Conservation (phyloP, 2,113 vertebrate species). For the Crocuta crocuta region DNA sequence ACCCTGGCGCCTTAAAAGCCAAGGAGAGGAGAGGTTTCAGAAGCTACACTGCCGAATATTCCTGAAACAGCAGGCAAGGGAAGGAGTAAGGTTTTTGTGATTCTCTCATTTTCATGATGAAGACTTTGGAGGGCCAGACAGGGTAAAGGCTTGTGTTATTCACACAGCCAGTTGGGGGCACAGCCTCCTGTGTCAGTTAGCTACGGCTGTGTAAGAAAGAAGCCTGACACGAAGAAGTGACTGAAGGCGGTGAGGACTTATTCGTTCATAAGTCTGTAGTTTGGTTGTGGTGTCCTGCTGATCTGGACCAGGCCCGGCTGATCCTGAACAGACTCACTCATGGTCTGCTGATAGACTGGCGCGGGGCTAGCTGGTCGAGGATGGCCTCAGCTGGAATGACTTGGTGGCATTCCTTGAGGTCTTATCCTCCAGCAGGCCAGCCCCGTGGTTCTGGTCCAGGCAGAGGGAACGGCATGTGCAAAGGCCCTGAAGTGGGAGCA, state of each 20-base stretch:
- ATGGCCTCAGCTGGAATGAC: background rate
- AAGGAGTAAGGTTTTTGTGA: background rate
- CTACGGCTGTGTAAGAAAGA: background rate
- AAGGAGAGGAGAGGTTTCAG: background rate
- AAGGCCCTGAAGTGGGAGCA: background rate
- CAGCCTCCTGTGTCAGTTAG: background rate
- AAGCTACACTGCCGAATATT: background rate
- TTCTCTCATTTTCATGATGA: background rate
- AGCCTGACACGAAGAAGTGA: background rate
- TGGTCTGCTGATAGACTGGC: background rate
- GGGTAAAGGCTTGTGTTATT: background rate
- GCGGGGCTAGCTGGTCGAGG: background rate
- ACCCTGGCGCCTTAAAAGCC: background rate
- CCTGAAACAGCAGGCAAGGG: background rate
- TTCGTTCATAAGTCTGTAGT: background rate
- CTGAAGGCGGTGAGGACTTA: background rate
- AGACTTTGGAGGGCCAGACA: background rate
- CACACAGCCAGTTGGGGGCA: background rate
- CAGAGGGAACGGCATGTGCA: background rate
- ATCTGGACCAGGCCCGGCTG: background rate
- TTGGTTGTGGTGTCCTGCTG: background rate
- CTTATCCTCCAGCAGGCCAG: background rate
- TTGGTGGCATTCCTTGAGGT: background rate
- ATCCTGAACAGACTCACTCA: background rate
- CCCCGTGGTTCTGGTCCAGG: background rate